phyloP scores from a whole-genome alignment of 2,797 vertebrate species.

The Spheniscus humboldti region DNA sequence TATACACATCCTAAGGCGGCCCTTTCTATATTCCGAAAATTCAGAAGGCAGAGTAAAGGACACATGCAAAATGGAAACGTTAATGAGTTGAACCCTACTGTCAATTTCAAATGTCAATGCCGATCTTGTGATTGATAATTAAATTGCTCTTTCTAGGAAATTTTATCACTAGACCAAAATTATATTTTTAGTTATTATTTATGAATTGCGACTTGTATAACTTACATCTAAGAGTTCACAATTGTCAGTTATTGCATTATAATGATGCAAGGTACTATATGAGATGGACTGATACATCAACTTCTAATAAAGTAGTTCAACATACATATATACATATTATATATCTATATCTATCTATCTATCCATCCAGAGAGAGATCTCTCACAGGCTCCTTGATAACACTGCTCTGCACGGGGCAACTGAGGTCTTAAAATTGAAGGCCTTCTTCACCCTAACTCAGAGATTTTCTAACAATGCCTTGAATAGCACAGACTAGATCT shows the following conservation, averaged over 20 bases:
- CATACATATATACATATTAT: neutral
- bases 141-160: conserved; percentile 8
- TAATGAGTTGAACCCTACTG: neutral
- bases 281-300: neutral
- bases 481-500: neutral
- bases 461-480: neutral
- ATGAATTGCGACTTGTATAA: neutral
- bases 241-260: neutral
- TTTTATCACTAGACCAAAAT: neutral
- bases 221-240: neutral
- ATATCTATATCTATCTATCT: neutral
- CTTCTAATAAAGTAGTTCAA: neutral
- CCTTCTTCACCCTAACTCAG: neutral
- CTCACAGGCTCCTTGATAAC: neutral
- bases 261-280: neutral
- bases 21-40: neutral
- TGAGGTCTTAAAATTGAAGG: neutral
- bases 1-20: neutral
- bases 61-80: neutral
- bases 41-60: neutral
- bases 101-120: neutral
- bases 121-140: neutral
- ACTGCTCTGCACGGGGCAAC: neutral
- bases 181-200: neutral
- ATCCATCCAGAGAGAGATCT: neutral